phyloP scores from a whole-genome alignment of 2,113 vertebrate genomes.

The Microtus richardsoni region DNA sequence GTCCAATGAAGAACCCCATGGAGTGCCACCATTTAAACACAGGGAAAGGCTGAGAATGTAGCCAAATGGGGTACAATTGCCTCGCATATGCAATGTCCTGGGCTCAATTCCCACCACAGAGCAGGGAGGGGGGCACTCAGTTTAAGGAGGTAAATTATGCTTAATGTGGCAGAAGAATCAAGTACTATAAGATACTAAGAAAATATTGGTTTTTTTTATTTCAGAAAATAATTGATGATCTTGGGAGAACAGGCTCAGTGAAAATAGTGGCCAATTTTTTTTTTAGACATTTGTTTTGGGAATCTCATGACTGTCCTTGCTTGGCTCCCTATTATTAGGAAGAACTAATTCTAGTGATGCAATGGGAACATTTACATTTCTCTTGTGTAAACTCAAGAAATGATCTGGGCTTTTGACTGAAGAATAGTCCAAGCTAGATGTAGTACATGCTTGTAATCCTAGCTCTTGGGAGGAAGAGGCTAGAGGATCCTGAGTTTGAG shows the following conservation, averaged over 20 bases:
- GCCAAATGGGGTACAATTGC: background rate
- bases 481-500: background rate
- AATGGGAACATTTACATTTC: slow-evolving; percentile 46
- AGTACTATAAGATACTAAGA: background rate
- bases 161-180: slow-evolving; percentile 46
- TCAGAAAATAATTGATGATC: slow-evolving; percentile 9
- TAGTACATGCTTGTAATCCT: background rate
- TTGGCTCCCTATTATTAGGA: background rate
- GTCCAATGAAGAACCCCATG: background rate
- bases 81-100: background rate
- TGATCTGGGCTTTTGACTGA: slow-evolving; percentile 44
- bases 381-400: slow-evolving; percentile 28
- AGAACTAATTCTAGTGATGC: slow-evolving; percentile 13
- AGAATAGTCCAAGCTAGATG: background rate
- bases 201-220: background rate
- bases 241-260: slow-evolving; percentile 13
- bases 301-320: background rate
- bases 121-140: background rate
- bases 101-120: background rate
- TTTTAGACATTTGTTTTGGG: slow-evolving; percentile 8
- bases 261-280: background rate
- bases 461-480: background rate
- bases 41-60: background rate
- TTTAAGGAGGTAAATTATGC: slow-evolving; percentile 38
- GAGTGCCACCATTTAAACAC: background rate